Evolutionary conservation across 2,113 vertebrate genomes (phyloP).

Genomic region (Seriola dumerili): DNA sequence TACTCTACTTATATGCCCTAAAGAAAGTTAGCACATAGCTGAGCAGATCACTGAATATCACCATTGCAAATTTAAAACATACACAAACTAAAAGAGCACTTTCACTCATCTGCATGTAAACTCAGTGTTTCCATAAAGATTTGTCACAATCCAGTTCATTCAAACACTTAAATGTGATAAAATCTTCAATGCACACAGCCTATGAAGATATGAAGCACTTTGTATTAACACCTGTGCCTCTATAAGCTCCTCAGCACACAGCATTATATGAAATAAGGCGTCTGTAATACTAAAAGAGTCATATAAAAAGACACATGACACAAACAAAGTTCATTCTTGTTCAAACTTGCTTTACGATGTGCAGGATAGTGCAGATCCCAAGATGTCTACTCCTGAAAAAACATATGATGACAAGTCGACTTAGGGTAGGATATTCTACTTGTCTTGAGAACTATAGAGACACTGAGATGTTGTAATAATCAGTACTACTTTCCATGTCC

Average conservation of each 20-base stretch:
- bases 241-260: neutral
- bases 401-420: neutral
- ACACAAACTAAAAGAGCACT: no score
- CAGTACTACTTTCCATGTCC: neutral
- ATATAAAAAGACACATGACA: neutral
- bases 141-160: no score
- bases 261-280: neutral
- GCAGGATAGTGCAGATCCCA: neutral
- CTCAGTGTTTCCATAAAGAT: no score
- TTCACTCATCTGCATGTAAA: no score
- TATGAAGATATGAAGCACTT: neutral
- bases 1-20: neutral
- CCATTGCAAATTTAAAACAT: neutral
- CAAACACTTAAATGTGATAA: neutral
- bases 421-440: neutral
- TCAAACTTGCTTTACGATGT: constrained; percentile 16
- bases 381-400: rapidly evolving
- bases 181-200: neutral
- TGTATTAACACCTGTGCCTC: neutral
- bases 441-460: neutral
- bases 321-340: neutral
- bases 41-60: neutral
- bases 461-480: neutral
- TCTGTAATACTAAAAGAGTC: neutral
- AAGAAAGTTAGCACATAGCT: neutral